These are phyloP conservation scores for Petrocephalus sullivani DNA, from an alignment of 2,797 vertebrate genomes.

Conservation along the genomic window DNA sequence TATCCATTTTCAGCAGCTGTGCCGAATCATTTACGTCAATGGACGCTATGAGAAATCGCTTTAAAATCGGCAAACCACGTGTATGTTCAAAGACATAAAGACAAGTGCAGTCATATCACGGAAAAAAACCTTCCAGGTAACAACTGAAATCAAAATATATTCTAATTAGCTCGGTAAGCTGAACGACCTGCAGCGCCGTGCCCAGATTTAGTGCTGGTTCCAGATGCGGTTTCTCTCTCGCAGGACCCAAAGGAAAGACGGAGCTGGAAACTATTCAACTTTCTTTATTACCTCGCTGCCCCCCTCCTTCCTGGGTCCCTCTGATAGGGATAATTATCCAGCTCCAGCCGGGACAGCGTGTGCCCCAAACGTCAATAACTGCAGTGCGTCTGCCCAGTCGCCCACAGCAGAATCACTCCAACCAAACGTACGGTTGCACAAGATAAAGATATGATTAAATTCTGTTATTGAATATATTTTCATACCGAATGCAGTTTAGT, in stretches of 20 bases:
- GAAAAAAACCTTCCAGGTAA: constrained; percentile 5
- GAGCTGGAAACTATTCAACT: constrained; percentile 26
- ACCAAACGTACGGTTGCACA: constrained; percentile 6
- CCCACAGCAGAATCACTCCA: constrained; percentile 23
- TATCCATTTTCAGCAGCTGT: background rate
- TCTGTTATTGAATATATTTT: background rate
- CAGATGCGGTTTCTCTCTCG: constrained; percentile 39
- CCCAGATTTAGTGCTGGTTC: background rate
- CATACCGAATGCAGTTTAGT: background rate
- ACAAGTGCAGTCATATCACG: background rate
- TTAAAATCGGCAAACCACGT: background rate
- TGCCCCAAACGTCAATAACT: constrained; percentile 48
- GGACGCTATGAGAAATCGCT: background rate
- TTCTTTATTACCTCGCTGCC: constrained; percentile 36
- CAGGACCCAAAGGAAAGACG: constrained; percentile 29
- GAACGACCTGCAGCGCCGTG: background rate
- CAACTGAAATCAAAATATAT: background rate
- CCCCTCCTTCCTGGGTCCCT: constrained; percentile 22
- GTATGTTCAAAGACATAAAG: background rate
- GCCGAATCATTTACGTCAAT: background rate
- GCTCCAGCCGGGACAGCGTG: constrained; percentile 31
- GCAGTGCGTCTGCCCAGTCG: constrained; percentile 22
- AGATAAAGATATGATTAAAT: constrained; percentile 20
- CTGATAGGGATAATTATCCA: constrained; percentile 35
- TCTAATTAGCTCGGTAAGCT: background rate